Base-by-base conservation (phyloP, 1,140 invertebrate genomes). In the Cepaea nemoralis region DNA sequence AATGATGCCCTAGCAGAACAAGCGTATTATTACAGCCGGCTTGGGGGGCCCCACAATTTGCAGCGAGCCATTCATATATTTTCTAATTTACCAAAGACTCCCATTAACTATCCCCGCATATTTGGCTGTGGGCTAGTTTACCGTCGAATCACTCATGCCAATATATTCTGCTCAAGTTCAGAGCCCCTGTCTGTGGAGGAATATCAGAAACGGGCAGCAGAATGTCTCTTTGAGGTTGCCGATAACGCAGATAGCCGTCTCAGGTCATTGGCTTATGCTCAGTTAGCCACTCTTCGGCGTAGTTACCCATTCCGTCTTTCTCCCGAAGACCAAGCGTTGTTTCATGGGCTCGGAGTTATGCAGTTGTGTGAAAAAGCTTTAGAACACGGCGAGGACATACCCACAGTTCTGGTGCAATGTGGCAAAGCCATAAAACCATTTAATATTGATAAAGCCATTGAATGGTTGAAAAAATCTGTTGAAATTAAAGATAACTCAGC, bases 141-240 rank as follows among this genome's bases (percentile, higher is more conserved):
- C 24, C 31, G 42, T 3, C 48, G 71, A 74, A n/a, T 14, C n/a
- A 42, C 40, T n/a, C 33, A 70, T 42, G 69, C 10, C 1, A 70
- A 70, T 70, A 39, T 70, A 3, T 40, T 27, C 8, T 70, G 35
- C 37, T 70, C 69, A 40, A 40, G 35, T 40, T 37, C 33, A 19
- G 10, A 74, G 40, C 6, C 27, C 1, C 1, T 40, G 33, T 8
- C 16, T 3, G 69, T 40, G 19, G 37, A 70, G 12, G 35, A 70
- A 70, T 42, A 24, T 8, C 39, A 1, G 35, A 42, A 10, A 70
- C n/a, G 24, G 19, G 40, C 35, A 10, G 37, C 19, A 22, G 3
- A 70, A n/a, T 42, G n/a, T 39, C 40, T 70, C 5, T 70, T 70
- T 70, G 69, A 70, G 24, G 69, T 70, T 39, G 37, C 69, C 39